Evolutionary conservation across 2,113 vertebrate genomes (phyloP).

Genomic region (Dromas ardeola): DNA sequence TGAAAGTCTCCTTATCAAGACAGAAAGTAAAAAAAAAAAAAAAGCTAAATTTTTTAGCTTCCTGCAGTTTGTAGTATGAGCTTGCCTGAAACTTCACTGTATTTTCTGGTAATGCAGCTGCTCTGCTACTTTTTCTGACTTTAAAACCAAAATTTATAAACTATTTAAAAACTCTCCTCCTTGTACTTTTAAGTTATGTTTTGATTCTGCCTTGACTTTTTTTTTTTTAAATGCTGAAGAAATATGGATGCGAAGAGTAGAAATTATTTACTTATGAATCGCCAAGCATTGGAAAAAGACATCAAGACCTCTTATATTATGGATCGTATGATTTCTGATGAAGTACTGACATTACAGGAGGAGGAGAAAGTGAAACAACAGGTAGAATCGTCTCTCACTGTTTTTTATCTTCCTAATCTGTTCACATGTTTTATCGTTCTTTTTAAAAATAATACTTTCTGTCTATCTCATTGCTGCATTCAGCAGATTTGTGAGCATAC

Average conservation of each 20-base stretch:
- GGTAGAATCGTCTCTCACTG: constrained; percentile 70
- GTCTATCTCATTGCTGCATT: not conserved
- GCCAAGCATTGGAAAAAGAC: constrained; percentile 84
- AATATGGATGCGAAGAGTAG: constrained; percentile 86
- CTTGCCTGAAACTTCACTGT: not conserved
- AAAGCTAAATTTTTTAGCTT: not conserved
- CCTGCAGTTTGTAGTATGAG: not conserved
- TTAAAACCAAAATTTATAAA: not conserved
- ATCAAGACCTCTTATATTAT: constrained; percentile 91
- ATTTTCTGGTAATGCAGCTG: not conserved
- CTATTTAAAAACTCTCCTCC: not conserved
- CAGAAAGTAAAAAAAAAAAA: not conserved
- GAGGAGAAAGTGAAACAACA: constrained; percentile 84
- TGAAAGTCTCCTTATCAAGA: not conserved
- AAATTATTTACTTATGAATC: constrained; percentile 84
- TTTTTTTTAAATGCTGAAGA: not conserved
- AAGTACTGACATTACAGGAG: constrained; percentile 81
- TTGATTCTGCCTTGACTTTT: not conserved
- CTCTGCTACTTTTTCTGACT: not conserved
- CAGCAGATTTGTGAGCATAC: not conserved
- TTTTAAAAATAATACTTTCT: not conserved
- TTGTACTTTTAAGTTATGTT: not conserved
- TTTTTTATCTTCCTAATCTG: not conserved
- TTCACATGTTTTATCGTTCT: not conserved
- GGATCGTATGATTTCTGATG: constrained; percentile 91